These are phyloP conservation scores for Doris montereyensis DNA, from an alignment of 2,888 invertebrate genomes.

Conservation along the genomic window DNA sequence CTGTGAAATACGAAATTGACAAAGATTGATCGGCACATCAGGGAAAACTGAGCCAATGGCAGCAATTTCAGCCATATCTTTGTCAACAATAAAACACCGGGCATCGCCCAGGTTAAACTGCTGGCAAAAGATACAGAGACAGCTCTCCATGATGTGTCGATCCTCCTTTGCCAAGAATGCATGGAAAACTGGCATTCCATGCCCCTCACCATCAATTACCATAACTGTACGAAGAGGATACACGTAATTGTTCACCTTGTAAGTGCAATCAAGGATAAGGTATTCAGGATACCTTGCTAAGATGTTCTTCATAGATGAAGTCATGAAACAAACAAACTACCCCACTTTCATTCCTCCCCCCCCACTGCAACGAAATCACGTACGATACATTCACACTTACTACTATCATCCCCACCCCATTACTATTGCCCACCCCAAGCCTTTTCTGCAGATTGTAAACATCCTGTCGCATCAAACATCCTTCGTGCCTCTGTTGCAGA, in stretches of 20 bases:
- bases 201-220: background rate
- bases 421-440: no score
- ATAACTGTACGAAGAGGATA: background rate
- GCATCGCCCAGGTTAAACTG: background rate
- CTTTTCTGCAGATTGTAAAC: no score
- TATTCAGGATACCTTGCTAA: background rate
- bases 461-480: no score
- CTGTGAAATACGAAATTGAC: background rate
- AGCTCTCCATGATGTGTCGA: background rate
- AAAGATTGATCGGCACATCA: background rate
- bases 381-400: no score
- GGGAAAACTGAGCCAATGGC: constrained; percentile 3
- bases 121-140: background rate
- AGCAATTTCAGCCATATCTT: constrained; percentile 9
- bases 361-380: no score
- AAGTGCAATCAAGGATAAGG: background rate
- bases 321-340: no score
- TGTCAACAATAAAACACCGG: no score
- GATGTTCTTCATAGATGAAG: background rate
- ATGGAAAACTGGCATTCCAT: constrained; percentile 4
- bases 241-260: background rate
- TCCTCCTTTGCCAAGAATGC: constrained; percentile 11
- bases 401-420: no score
- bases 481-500: no score
- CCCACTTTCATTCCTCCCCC: no score